Evolutionary conservation across 2,888 invertebrate species (phyloP), one percentile per base, ranked within the genome.

Genomic region (Schrankia costaestrigalis): DNA sequence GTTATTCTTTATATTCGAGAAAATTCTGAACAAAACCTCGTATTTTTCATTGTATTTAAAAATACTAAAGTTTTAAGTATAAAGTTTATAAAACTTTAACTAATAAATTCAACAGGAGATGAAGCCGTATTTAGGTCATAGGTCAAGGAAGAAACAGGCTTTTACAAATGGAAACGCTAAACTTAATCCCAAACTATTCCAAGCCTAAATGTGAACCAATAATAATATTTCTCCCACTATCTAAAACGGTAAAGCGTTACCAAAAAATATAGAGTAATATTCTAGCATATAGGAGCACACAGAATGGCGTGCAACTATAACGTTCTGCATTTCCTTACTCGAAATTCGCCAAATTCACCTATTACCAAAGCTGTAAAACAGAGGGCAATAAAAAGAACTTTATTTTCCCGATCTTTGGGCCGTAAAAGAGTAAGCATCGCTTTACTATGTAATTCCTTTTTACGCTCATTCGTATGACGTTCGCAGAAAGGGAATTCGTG

Each of bases 381-480:
- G 61, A 47, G 42, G 51, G 75, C 67, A 78, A 78, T 81, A 81
- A 81, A 78, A 80, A 67, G 60, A 76, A 77, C 74, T 77, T 79
- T 78, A 79, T 77, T 74, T 67, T 65, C 63, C 63, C 71, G 72
- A 79, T 80, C 77, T 75, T 68, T 70, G 53, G 55, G 59, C 64
- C 64, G 69, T 77, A 78, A 78, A 76, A 72, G 64, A 61, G 73
- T 73, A 77, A 76, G 72, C 71, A 75, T 76, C 69, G 62, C 62
- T 76, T 74, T 74, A 76, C 72, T 76, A 66, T 75, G 76, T 76
- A 77, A 77, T 77, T 72, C 63, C 63, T 62, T 75, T 56, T 75
- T 75, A 71, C 59, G 61, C 62, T 59, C 57, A 59, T 67, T 67
- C 61, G 56, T 63, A 66, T 66, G 63, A 63, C 60, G 58, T 53